Evolutionary conservation across 2,888 invertebrate species (phyloP).

Genomic region (Tenthredo livida): DNA sequence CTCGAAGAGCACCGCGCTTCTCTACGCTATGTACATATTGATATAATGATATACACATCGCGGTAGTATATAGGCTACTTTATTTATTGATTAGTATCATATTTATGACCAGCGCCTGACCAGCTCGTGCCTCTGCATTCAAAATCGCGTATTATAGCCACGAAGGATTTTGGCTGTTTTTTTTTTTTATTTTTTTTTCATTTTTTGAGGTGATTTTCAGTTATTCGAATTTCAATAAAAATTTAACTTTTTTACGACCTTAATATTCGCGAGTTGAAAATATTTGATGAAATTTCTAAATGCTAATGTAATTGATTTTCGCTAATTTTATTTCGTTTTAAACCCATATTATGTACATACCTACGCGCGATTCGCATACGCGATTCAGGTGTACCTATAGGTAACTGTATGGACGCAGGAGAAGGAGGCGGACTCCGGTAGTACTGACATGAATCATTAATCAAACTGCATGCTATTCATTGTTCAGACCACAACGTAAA

Average conservation of each 20-base stretch:
- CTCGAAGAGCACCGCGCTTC: neutral
- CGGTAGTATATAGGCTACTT: neutral
- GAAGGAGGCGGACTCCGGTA: neutral
- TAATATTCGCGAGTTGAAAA: too few relatives aligned
- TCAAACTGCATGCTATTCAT: constrained; percentile 40
- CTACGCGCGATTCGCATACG: neutral
- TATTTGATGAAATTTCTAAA: neutral
- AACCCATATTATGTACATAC: neutral
- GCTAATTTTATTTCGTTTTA: neutral
- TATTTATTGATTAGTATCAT: constrained; percentile 27
- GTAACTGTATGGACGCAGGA: neutral
- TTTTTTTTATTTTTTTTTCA: neutral
- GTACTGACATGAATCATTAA: constrained; percentile 25
- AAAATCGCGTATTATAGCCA: neutral
- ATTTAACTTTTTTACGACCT: neutral
- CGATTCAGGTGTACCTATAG: neutral
- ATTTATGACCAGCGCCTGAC: constrained; percentile 17
- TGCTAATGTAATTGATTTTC: neutral
- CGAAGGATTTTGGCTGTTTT: neutral
- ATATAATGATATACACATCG: neutral
- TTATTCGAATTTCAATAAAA: neutral
- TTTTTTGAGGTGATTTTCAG: neutral
- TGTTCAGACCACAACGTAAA: constrained; percentile 3
- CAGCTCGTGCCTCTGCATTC: constrained; percentile 12
- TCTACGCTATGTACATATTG: neutral